Percentiles rank a stretch among this genome's conserved stretches.
phyloP scores from a whole-genome alignment of 1,140 invertebrate species.

The Drosophila kepulauana region DNA sequence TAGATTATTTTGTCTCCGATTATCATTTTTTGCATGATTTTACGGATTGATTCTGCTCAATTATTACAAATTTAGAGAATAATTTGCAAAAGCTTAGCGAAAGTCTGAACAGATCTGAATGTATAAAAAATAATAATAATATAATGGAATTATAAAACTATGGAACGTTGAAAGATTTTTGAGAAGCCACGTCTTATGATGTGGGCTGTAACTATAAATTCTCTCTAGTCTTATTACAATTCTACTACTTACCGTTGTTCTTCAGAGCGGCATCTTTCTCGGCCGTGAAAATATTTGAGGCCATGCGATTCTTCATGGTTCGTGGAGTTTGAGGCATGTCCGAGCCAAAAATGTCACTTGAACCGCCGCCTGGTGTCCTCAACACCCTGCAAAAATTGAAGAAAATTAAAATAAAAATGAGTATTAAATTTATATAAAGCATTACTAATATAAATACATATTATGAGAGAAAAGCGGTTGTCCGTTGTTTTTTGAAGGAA shows the following conservation, averaged over 20 bases:
- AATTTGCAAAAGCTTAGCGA: no score
- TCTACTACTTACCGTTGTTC: constrained; percentile 76
- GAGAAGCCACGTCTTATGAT: not conserved
- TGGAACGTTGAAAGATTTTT: constrained; percentile 10
- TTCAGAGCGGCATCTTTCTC: constrained; percentile 76
- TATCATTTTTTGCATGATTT: not conserved
- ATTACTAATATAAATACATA: not conserved
- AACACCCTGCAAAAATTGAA: constrained; percentile 85
- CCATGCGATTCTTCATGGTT: constrained; percentile 82
- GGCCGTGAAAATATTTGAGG: constrained; percentile 82
- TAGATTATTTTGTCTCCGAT: not conserved
- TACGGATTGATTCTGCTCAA: not conserved
- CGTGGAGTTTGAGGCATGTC: constrained; percentile 80
- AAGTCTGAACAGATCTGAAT: not conserved
- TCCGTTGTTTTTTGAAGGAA: not conserved
- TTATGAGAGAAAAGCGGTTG: constrained; percentile 1
- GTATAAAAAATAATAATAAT: constrained; percentile 4
- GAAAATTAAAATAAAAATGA: constrained; percentile 39
- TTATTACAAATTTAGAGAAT: not conserved
- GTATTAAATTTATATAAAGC: not conserved
- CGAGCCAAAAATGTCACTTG: constrained; percentile 86
- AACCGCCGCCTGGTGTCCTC: constrained; percentile 87
- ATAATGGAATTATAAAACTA: constrained; percentile 2
- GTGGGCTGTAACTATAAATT: not conserved
- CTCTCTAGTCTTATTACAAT: not conserved